Evolutionary conservation across 2,113 vertebrate genomes (phyloP).

Genomic region (Tylochromis polylepis): DNA sequence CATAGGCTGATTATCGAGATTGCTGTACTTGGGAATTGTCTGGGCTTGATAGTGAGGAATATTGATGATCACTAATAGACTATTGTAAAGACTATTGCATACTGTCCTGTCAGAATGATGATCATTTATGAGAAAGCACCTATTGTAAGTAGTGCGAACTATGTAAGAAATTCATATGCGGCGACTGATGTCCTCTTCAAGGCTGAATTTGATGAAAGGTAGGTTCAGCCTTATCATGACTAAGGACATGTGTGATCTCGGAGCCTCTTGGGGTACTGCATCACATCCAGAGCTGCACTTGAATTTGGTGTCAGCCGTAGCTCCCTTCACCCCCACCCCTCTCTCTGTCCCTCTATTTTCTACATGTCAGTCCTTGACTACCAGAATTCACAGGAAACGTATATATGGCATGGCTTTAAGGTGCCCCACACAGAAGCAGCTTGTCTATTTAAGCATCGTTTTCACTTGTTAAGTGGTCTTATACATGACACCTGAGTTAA

Average conservation of each 20-base stretch:
- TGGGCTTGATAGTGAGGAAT: slow-evolving; percentile 28
- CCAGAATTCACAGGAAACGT: slow-evolving; percentile 24
- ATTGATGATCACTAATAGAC: slow-evolving; percentile 36
- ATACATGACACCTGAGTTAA: background rate
- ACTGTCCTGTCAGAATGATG: background rate
- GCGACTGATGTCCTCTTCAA: slow-evolving; percentile 6
- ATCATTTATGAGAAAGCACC: slow-evolving; percentile 6
- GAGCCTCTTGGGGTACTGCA: slow-evolving; percentile 49
- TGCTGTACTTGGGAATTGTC: slow-evolving; percentile 40
- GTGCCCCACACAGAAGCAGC: background rate
- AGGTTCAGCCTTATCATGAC: slow-evolving; percentile 41
- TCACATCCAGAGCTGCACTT: slow-evolving; percentile 42
- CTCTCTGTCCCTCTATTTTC: background rate
- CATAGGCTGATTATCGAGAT: slow-evolving; percentile 31
- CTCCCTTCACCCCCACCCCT: background rate
- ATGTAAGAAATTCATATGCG: slow-evolving; percentile 9
- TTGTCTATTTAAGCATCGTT: background rate
- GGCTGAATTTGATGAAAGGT: slow-evolving; percentile 25
- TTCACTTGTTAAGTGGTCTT: slow-evolving; percentile 16
- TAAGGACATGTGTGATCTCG: slow-evolving; percentile 54
- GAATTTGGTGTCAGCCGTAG: slow-evolving; percentile 4
- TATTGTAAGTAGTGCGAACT: background rate
- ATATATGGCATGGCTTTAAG: background rate
- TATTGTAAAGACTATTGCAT: slow-evolving; percentile 1
- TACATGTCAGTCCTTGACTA: slow-evolving; percentile 33